These are phyloP conservation scores for Zeuzera pyrina DNA, from an alignment of 2,888 invertebrate species.

Conservation along the genomic window DNA sequence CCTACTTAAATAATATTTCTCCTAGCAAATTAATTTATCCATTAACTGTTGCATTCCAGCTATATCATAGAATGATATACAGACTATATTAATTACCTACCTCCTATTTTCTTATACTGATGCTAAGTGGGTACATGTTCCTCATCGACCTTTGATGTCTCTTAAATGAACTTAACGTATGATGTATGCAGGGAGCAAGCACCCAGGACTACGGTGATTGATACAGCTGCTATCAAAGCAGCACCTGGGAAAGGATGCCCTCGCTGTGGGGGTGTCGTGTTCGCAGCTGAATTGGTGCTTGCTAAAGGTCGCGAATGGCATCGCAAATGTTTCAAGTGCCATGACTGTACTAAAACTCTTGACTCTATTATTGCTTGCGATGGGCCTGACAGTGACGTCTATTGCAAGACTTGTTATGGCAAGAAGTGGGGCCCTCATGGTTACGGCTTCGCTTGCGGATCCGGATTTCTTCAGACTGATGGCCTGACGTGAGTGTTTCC, in stretches of 20 bases:
- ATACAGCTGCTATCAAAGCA: slow-evolving; percentile 86
- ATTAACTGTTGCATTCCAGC: too few species aligned
- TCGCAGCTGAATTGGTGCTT: slow-evolving; percentile 94
- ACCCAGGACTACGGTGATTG: slow-evolving; percentile 83
- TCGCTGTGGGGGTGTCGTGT: slow-evolving; percentile 91
- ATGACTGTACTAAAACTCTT: slow-evolving; percentile 92
- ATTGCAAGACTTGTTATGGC: slow-evolving; percentile 98
- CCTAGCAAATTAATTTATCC: too few species aligned
- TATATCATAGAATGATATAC: too few species aligned
- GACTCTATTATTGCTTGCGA: slow-evolving; percentile 97
- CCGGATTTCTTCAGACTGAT: slow-evolving; percentile 94
- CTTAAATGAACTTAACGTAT: too few species aligned
- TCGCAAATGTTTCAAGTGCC: slow-evolving; percentile 94
- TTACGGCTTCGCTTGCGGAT: slow-evolving; percentile 95
- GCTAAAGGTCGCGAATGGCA: slow-evolving; percentile 94
- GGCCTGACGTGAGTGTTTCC: slow-evolving; percentile 82
- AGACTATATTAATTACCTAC: too few species aligned
- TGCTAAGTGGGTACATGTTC: too few species aligned
- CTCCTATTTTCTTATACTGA: too few species aligned
- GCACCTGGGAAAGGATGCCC: slow-evolving; percentile 91
- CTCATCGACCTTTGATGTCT: too few species aligned
- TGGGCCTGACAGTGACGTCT: slow-evolving; percentile 93
- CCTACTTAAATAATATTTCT: too few species aligned
- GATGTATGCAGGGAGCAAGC: slow-evolving; percentile 80
- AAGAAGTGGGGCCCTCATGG: slow-evolving; percentile 98